Percentiles rank a stretch among this genome's conserved stretches.
Evolutionary conservation across 2,113 vertebrate species (phyloP).

Genomic region (Ciconia maguari): DNA sequence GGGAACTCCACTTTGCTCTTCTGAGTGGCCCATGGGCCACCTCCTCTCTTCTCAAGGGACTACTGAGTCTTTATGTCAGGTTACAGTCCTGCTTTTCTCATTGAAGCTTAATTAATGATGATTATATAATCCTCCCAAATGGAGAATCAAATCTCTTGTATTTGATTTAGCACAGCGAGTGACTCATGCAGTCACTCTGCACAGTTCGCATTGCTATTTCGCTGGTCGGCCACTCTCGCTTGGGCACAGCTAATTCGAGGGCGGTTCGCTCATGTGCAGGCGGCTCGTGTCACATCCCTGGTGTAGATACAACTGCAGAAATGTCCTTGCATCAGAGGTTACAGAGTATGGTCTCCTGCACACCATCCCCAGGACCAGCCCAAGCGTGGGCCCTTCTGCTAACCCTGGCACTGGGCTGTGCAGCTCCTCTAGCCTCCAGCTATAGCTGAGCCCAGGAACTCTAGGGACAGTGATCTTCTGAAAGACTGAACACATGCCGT

Average conservation of each 20-base stretch:
- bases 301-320: background rate
- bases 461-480: background rate
- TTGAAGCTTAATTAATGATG: constrained; percentile 60
- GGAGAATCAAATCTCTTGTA: constrained; percentile 46
- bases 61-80: background rate
- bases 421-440: background rate
- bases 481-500: background rate
- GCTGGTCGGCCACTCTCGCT: background rate
- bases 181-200: constrained; percentile 17
- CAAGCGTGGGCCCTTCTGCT: background rate
- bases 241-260: background rate
- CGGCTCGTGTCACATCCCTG: background rate
- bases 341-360: background rate
- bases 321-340: background rate
- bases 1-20: background rate
- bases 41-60: background rate
- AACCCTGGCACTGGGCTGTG: background rate
- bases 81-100: constrained; percentile 31
- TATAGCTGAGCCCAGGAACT: background rate
- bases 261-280: background rate
- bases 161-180: constrained; percentile 55
- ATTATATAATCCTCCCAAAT: constrained; percentile 61
- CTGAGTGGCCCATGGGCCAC: background rate
- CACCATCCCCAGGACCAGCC: background rate
- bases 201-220: background rate